Evolutionary conservation across 2,888 invertebrate species (phyloP), one percentile per base, ranked within the genome.

Genomic region (Unio delphinus): DNA sequence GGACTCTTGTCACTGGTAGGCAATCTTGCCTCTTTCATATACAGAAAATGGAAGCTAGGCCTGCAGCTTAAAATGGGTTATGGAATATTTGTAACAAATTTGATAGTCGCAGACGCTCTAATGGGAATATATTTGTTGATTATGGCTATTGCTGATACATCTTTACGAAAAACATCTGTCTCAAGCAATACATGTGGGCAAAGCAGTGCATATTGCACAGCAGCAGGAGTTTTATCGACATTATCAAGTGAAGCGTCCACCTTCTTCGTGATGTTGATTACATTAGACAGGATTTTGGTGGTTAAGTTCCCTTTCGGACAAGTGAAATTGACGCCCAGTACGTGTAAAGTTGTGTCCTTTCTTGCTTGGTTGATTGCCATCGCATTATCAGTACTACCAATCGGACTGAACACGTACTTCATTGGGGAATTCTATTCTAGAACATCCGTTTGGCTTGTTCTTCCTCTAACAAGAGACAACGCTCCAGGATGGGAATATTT

Each of bases 231-330:
- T 23, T 55, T 83, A 23, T 69, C 81, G 1, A 78, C 80, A 0
- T 8, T 80, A 28, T 93, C 93, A 70, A 92, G 92, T 69, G 93
- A 93, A 86, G 92, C 92, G 6, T 93, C 93, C 0, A 93, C 93
- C 3, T 84, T 93, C 72, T 91, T 93, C 61, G 89, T 93, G 20
- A 91, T 92, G 0, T 80, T 93, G 71, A 93, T 93, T 69, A 93
- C 93, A 1, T 91, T 92, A 89, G 93, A 93, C 84, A 91, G 93
- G n/a, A 91, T 93, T 79, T 90, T 92, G 75, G 92, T 92, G 1
- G 92, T 93, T 55, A 92, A 92, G 28, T 90, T 92, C 74, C 92
- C 93, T 20, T 88, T 93, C 65, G 91, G 77, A 2, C 67, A 70
- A 28, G 34, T 73, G 23, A 70, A 67, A 11, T 80, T 88, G 30